A percentile compares a stretch with the other conserved stretches of the same genome.
Conservation (phyloP, 1,140 invertebrate genomes). For the Pentalonia nigronervosa region DNA sequence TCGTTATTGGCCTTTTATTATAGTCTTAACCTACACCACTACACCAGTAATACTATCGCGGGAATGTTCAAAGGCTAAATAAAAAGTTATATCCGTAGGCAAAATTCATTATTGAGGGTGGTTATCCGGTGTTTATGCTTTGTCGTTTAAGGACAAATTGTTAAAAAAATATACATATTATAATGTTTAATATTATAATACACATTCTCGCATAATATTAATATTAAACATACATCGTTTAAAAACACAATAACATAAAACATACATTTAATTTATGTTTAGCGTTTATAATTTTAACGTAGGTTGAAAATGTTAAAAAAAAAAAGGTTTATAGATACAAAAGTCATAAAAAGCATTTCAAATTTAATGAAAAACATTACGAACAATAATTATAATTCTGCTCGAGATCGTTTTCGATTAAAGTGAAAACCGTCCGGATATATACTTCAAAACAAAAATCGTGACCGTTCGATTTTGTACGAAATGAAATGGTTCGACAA, state of each 20-base stretch:
- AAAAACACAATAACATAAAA: slow-evolving; percentile 20
- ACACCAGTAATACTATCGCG: neutral
- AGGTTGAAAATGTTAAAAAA: neutral
- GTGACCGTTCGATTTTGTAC: neutral
- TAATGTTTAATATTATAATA: neutral
- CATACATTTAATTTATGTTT: neutral
- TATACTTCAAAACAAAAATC: neutral
- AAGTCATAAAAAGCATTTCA: neutral
- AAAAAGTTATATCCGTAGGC: neutral
- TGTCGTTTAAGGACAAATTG: neutral
- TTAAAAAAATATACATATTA: neutral
- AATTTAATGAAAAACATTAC: slow-evolving; percentile 3
- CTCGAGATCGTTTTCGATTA: slow-evolving; percentile 17
- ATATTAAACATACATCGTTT: neutral
- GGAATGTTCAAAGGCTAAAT: neutral
- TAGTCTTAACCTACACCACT: neutral
- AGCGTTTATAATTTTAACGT: neutral
- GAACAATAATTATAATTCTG: neutral
- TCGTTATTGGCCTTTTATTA: neutral
- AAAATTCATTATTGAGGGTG: neutral
- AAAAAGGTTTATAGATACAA: neutral
- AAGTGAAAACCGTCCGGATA: neutral
- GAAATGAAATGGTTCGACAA: neutral
- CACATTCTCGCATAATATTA: neutral
- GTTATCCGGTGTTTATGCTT: neutral